Conservation (phyloP, 2,113 vertebrate genomes). For the Procavia capensis region DNA sequence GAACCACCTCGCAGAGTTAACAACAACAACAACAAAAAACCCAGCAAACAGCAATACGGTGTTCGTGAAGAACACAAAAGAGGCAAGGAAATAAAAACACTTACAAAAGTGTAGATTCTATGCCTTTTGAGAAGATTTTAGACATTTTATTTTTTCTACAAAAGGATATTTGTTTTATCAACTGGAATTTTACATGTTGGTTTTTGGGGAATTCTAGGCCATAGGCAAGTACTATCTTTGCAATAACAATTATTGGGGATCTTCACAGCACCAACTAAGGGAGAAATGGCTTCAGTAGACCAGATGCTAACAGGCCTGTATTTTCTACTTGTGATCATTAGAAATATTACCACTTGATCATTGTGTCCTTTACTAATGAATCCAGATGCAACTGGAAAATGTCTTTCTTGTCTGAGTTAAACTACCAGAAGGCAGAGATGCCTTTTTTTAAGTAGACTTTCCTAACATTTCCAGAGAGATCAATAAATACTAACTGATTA, state of each 20-base stretch:
- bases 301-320: not conserved
- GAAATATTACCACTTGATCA: not conserved
- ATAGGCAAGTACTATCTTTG: not conserved
- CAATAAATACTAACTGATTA: not conserved
- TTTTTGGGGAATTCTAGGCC: conserved; percentile 9
- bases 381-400: not conserved
- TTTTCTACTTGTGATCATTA: not conserved
- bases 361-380: not conserved
- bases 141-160: not conserved
- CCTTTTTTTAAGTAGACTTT: not conserved
- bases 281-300: not conserved
- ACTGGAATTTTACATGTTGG: not conserved
- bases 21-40: not conserved
- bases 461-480: not conserved
- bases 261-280: not conserved
- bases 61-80: not conserved
- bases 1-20: not conserved
- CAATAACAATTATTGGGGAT: not conserved
- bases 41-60: not conserved
- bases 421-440: not conserved
- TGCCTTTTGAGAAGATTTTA: not conserved
- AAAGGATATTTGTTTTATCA: not conserved
- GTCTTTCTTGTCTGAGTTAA: not conserved
- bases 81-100: not conserved
- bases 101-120: not conserved